Evolutionary conservation across 2,113 vertebrate species (phyloP).

Genomic region (cattle (Bos taurus)): DNA sequence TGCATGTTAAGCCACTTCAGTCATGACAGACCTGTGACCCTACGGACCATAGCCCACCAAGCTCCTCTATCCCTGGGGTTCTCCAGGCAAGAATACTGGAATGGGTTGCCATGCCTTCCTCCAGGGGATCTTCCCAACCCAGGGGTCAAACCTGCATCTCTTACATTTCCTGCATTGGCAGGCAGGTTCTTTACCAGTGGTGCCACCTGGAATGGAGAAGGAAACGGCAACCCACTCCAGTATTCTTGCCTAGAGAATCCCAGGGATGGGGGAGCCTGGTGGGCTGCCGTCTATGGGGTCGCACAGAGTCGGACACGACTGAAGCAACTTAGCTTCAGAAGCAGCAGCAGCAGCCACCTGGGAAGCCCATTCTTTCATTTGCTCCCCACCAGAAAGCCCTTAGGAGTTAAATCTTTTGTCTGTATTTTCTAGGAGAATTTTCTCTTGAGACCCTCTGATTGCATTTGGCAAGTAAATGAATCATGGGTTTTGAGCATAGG

Average conservation of each 20-base stretch:
- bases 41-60: not conserved
- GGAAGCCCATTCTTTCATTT: not conserved
- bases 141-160: not conserved
- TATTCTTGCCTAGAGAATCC: too few relatives aligned
- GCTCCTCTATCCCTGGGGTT: not conserved
- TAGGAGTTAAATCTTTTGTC: not conserved
- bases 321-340: too few relatives aligned
- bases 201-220: not conserved
- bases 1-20: not conserved
- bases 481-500: not conserved
- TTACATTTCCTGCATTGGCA: not conserved
- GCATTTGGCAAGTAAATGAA: conserved; percentile 22
- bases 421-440: not conserved
- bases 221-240: too few relatives aligned
- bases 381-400: not conserved
- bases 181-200: not conserved
- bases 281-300: too few relatives aligned
- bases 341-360: not conserved
- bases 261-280: too few relatives aligned
- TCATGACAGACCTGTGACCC: not conserved
- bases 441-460: not conserved
- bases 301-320: too few relatives aligned
- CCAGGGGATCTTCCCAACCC: not conserved
- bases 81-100: not conserved
- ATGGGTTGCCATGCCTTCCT: not conserved